phyloP scores from a whole-genome alignment of 2,113 vertebrate species.

The Caracal caracal region DNA sequence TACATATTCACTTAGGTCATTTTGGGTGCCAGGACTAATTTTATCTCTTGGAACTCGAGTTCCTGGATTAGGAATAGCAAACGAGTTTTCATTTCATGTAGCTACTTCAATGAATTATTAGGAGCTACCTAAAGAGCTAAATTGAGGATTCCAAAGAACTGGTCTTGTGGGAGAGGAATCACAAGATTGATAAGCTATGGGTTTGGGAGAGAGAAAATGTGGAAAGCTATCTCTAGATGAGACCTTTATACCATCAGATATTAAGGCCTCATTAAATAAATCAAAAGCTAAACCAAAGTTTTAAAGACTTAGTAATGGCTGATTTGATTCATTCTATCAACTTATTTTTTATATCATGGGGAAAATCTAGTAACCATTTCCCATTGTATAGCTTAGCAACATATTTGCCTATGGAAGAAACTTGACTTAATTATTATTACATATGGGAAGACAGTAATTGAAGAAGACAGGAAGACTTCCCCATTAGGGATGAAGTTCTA shows the following conservation, averaged over 20 bases:
- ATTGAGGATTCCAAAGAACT: slow-evolving; percentile 20
- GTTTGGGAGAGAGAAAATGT: not conserved
- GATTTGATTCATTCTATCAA: not conserved
- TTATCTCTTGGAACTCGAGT: not conserved
- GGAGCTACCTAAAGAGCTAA: not conserved
- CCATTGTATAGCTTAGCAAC: not conserved
- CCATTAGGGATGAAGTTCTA: not conserved
- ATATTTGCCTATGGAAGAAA: not conserved
- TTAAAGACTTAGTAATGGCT: not conserved
- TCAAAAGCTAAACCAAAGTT: not conserved
- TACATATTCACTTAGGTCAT: not conserved
- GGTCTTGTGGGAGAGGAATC: not conserved
- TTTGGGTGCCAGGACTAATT: not conserved
- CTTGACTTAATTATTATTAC: not conserved
- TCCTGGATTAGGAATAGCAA: not conserved
- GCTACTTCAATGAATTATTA: not conserved
- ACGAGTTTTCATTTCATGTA: slow-evolving; percentile 1
- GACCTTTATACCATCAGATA: not conserved
- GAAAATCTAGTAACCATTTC: not conserved
- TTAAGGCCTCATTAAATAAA: slow-evolving; percentile 6
- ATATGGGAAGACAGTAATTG: not conserved
- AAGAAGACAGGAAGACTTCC: not conserved
- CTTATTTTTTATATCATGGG: not conserved
- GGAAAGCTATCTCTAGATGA: not conserved
- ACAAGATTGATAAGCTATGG: not conserved